Evolutionary conservation across 2,797 vertebrate species (phyloP).

Genomic region (Morus bassanus): DNA sequence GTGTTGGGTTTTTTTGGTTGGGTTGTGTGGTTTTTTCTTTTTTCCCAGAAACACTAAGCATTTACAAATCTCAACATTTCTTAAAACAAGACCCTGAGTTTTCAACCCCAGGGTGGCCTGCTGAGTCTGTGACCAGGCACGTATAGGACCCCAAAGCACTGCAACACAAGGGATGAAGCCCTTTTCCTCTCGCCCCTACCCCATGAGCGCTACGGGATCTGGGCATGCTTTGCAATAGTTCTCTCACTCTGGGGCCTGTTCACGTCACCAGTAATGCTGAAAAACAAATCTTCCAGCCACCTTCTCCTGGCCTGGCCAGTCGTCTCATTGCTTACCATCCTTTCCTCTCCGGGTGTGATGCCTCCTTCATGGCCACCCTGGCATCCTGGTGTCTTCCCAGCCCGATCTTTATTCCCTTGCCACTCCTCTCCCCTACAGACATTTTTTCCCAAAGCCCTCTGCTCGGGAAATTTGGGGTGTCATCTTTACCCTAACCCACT

Average conservation of each 20-base stretch:
- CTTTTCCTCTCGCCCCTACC: neutral
- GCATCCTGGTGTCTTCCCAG: neutral
- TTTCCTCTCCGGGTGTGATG: neutral
- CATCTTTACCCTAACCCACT: neutral
- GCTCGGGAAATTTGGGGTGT: neutral
- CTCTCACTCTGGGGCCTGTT: neutral
- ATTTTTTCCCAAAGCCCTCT: neutral
- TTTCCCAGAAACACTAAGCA: neutral
- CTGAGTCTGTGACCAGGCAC: neutral
- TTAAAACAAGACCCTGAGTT: neutral
- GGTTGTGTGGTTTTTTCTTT: neutral
- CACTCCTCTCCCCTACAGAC: neutral
- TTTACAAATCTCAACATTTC: neutral
- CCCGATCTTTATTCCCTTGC: neutral
- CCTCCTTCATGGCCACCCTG: neutral
- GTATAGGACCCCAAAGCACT: neutral
- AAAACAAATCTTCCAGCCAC: neutral
- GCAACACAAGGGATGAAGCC: neutral
- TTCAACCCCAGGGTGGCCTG: neutral
- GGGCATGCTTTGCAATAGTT: accelerated
- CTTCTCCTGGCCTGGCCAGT: neutral
- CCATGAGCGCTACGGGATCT: accelerated
- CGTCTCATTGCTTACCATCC: neutral
- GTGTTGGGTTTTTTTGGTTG: neutral
- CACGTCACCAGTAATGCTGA: neutral